Evolutionary conservation across 2,113 vertebrate genomes (phyloP).

Genomic region (Takifugu flavidus): DNA sequence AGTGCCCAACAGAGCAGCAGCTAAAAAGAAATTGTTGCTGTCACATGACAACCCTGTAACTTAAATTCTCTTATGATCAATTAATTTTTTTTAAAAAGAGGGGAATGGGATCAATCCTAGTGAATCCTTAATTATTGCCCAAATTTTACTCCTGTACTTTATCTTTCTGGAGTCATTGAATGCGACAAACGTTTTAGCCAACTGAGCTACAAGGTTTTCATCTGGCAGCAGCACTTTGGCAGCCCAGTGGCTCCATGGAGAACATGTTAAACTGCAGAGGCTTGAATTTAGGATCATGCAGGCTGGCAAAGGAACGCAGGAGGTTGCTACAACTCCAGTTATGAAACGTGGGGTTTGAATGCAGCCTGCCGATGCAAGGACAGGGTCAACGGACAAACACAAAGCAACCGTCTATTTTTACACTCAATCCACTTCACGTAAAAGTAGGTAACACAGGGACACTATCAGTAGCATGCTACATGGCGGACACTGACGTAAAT

Average conservation of each 20-base stretch:
- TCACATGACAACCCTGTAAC: conserved; percentile 53
- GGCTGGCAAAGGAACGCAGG: conserved; percentile 30
- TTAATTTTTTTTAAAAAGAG: neutral
- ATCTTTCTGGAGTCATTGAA: too few species aligned
- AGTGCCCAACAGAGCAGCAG: conserved; percentile 72
- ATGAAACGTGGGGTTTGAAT: conserved; percentile 58
- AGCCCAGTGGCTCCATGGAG: conserved; percentile 54
- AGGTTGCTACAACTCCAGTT: conserved; percentile 45
- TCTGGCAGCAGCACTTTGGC: conserved; percentile 44
- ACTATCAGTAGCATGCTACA: conserved; percentile 75
- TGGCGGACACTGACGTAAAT: conserved; percentile 75
- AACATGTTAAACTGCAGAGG: conserved; percentile 59
- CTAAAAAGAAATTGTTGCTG: conserved; percentile 71
- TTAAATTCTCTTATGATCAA: conserved; percentile 3
- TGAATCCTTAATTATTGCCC: neutral
- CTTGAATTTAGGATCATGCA: conserved; percentile 48
- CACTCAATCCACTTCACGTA: conserved; percentile 64
- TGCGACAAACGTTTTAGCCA: neutral
- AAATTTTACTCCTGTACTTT: neutral
- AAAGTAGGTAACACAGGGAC: conserved; percentile 54
- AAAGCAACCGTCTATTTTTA: conserved; percentile 53
- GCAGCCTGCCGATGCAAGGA: conserved; percentile 62
- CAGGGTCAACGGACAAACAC: conserved; percentile 50
- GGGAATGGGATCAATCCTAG: neutral
- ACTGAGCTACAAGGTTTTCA: conserved; percentile 51